These are phyloP conservation scores for Ormia ochracea DNA, from an alignment of 2,888 invertebrate genomes.

Conservation along the genomic window DNA sequence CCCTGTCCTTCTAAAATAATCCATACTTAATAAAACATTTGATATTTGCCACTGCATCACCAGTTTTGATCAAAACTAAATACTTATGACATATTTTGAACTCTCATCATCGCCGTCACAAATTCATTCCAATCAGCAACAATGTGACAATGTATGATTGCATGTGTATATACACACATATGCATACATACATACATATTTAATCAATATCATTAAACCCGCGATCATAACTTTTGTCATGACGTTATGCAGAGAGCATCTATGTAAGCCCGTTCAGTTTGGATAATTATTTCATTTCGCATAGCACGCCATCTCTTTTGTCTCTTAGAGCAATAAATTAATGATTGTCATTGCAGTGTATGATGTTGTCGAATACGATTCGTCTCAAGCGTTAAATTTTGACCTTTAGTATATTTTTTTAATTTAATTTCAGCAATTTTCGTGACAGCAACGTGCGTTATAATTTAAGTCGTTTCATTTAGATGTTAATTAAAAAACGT, in stretches of 20 bases:
- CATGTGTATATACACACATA: too few species aligned
- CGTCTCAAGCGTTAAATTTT: constrained; percentile 35
- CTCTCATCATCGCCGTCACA: constrained; percentile 22
- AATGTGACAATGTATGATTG: too few species aligned
- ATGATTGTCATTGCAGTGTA: background rate
- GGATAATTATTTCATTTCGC: constrained; percentile 52
- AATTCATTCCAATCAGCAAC: background rate
- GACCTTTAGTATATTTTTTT: constrained; percentile 51
- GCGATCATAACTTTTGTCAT: constrained; percentile 29
- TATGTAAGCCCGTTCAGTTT: background rate
- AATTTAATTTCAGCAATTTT: background rate
- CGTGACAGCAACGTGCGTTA: constrained; percentile 39
- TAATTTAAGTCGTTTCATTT: too few species aligned
- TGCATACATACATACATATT: too few species aligned
- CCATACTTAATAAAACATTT: constrained; percentile 16
- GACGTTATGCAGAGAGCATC: constrained; percentile 17
- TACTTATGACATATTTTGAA: background rate
- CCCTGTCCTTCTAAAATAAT: too few species aligned
- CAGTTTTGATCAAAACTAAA: constrained; percentile 2
- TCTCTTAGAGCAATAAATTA: constrained; percentile 2
- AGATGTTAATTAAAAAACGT: too few species aligned
- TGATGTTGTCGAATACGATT: background rate
- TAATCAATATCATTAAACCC: background rate
- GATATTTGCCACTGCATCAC: constrained; percentile 15
- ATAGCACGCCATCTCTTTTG: constrained; percentile 41